phyloP scores from a whole-genome alignment of 2,888 invertebrate genomes.

The Meliscaeva auricollis region DNA sequence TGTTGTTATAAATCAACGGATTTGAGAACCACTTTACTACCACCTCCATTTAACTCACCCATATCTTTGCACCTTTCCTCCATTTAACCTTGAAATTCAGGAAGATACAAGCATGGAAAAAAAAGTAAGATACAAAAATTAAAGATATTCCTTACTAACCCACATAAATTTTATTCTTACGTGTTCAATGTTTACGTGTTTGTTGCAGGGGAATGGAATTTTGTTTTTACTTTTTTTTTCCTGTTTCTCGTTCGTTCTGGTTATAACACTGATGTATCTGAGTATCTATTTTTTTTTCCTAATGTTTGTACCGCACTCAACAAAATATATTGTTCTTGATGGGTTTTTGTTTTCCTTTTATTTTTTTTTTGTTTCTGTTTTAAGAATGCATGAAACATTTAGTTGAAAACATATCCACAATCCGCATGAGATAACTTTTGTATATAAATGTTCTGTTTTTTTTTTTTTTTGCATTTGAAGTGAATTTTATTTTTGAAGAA shows the following conservation, averaged over 20 bases:
- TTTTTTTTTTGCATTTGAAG: neutral
- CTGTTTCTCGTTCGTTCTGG: neutral
- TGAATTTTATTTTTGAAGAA: neutral
- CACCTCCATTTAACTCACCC: conserved; percentile 17
- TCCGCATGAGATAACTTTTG: conserved; percentile 19
- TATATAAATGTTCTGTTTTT: conserved; percentile 5
- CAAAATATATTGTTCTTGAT: conserved; percentile 35
- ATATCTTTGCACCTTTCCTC: neutral
- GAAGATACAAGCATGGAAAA: conserved; percentile 11
- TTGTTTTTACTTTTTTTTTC: conserved; percentile 2
- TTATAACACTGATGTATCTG: conserved; percentile 1
- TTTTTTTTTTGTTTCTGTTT: neutral
- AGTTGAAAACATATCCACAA: conserved; percentile 24
- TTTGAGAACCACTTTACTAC: conserved; percentile 18
- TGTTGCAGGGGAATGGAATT: conserved; percentile 32
- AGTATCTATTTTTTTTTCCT: neutral
- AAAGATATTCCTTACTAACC: conserved; percentile 59
- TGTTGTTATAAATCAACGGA: conserved; percentile 63
- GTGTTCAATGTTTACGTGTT: conserved; percentile 64
- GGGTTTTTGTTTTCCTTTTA: neutral
- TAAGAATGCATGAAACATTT: conserved; percentile 39
- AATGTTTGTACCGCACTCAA: conserved; percentile 15
- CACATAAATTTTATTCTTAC: conserved; percentile 63
- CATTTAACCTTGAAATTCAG: conserved; percentile 28
- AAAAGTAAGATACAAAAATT: conserved; percentile 19